Evolutionary conservation across 2,888 invertebrate species (phyloP), one percentile per base, ranked within the genome.

Genomic region (Melanophora roralis): DNA sequence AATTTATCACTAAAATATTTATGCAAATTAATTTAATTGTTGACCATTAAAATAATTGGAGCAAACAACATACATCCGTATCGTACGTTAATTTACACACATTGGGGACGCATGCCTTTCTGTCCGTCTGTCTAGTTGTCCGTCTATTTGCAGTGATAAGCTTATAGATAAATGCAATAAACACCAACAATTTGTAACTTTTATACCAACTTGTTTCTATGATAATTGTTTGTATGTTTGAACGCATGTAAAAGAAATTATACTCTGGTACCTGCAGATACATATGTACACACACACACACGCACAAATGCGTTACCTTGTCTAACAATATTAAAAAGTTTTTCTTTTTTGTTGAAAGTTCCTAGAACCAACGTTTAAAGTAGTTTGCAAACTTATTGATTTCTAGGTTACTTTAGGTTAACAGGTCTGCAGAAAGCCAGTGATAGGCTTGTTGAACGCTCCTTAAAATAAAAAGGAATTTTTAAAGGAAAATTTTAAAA

Each of bases 21-120:
- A 79, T 79, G 79, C 67, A 79, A 79, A 79, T 79, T 71, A 74
- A 79, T 79, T 79, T 79, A 79, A 79, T 79, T 79, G 79, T 71
- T 74, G 65, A 64, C 79, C 74, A 74, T 78, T 78, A 74, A 78
- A 78, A 51, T 74, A 68, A 62, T 78, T 68, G 65, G 9, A 76
- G 57, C 62, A 64, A 62, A 43, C 67, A 23, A 67, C 60, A 11
- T 21, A 64, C 32, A 40, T 11, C 57, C 21, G 27, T 19, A 49
- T 9, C 1, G 1, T 34, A 49, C n/a, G 14, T 38, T 16, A 16
- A 38, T n/a, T 0, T 7, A 38, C 4, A 57, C 14, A 1, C 12
- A 36, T 34, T 4, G 4, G 3, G 27, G 21, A 3, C 2, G 21
- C 36, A 36, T 12, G 11, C 21, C 21, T 23, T 47, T 47, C 6